A percentile compares a stretch with the other conserved stretches of the same genome.
These are phyloP conservation scores for Laspeyria flexula DNA, from an alignment of 2,888 invertebrate species.

Conservation along the genomic window DNA sequence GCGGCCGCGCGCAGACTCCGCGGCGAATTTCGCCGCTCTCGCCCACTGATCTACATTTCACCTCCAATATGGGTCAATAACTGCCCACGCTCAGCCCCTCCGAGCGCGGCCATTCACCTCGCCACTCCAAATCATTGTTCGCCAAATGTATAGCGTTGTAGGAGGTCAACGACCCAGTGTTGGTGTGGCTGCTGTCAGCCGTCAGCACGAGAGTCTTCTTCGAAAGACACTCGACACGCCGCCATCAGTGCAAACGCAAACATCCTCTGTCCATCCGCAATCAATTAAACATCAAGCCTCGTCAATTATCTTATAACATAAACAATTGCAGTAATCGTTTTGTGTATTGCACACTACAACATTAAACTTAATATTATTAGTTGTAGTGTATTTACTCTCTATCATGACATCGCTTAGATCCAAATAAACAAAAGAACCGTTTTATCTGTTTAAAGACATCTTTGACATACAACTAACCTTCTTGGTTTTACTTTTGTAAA, in stretches of 20 bases:
- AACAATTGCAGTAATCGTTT: conserved; percentile 38
- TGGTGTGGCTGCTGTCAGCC: conserved; percentile 71
- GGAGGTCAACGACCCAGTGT: conserved; percentile 72
- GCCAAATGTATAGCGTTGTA: conserved; percentile 82
- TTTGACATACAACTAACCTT: background rate
- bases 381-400: conserved; percentile 4
- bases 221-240: conserved; percentile 79
- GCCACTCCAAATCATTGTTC: conserved; percentile 86
- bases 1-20: conserved; percentile 61
- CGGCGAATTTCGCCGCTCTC: conserved; percentile 84
- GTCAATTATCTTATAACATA: conserved; percentile 36
- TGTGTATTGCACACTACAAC: conserved; percentile 1
- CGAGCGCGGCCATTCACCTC: conserved; percentile 83
- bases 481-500: background rate
- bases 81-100: conserved; percentile 85
- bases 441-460: background rate
- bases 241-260: conserved; percentile 67
- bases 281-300: conserved; percentile 37
- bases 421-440: background rate
- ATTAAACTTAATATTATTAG: background rate
- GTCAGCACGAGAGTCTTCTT: conserved; percentile 68
- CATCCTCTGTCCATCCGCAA: conserved; percentile 69
- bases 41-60: conserved; percentile 87
- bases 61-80: conserved; percentile 86
- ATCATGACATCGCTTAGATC: background rate